Evolutionary conservation across 30 jellyfish, hydroid and myxozoan genomes (phyloP), one percentile per base, ranked within the genome.

Genomic region (Chrysaora quinquecirrha): DNA sequence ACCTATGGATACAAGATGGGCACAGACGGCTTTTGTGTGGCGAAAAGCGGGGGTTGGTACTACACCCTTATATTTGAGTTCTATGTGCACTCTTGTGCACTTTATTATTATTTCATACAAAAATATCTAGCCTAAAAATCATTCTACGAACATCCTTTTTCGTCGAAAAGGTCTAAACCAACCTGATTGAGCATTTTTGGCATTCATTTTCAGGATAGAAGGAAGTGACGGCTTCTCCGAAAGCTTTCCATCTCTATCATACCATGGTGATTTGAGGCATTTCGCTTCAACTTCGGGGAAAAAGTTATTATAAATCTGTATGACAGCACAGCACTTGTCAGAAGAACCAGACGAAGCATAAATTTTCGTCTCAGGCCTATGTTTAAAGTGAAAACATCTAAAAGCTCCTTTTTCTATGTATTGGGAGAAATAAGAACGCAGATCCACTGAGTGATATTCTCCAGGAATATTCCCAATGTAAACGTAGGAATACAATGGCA

Each of bases 391-490:
- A 47, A 87, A 87, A 62, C 93, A 78, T 23, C 50, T 43, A 28
- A 87, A 87, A 2, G 87, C 96, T 9, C 47, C 75, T 30, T 50
- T 67, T 79, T 87, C 96, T 18, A 87, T 48, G 34, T 79, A 87
- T 31, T 71, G 65, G n/a, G 87, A 52, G 64, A 87, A 87, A 54
- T 33, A 77, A 11, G 61, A 20, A 43, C 96, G 61, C 2, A 87
- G 75, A 69, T 68, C 96, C 23, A 83, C 93, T 10, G 96, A 87
- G 0, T 63, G 72, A 64, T 50, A 80, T 19, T 68, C 29, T 29
- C 25, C 14, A 7, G 96, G 96, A 21, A 87, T 69, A 66, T 87
- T 87, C 2, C 94, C 96, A 68, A 87, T 69, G 88, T 73, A 73
- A 73, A 73, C 7, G 23, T 64, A 32, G 11, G 52, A 64, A 38